Base-by-base conservation (phyloP, 2,888 invertebrate genomes). In the Meiosimyza platycephala region DNA sequence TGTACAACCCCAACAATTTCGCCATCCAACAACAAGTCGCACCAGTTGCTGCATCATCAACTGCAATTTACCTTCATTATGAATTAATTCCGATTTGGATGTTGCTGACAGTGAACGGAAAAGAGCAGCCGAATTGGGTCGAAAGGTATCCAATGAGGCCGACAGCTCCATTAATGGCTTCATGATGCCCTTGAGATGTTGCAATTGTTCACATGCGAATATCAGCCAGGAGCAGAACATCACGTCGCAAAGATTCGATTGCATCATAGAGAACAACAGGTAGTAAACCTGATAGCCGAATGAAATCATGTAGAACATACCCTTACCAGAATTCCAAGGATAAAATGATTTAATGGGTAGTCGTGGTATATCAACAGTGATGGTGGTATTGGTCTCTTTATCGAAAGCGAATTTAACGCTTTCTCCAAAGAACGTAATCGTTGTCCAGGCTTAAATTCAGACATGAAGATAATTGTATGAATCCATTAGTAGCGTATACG, bases 81-180 rank as follows among this genome's bases (percentile, higher is more conserved):
- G 79, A 52, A 87, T 86, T 6, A 88, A 79, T 76, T 87, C 88
- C 5, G 88, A 83, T 75, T 87, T 87, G 1, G 88, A 88, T 70
- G 82, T 88, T 80, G 81, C 90, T 85, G 86, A 90, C 81, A 77
- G 87, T 6, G 91, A 91, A 60, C 92, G 87, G 78, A 93, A 93
- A 28, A 93, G 84, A 28, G 93, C 93, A 13, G 92, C 92, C 72
- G 92, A 92, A 79, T 93, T 92, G 0, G 93, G 93, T 81, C 90
- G 77, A 79, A 93, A 94, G 0, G 94, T 94, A 80, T 95, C 95
- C 79, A 95, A 83, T 0, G 94, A 92, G 0, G 95, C 94, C 33
- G 95, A 95, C 4, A 95, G 89, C 82, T 95, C 95, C 94, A 95
- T 95, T 68, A 95, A 87, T 0, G 95, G 95, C 78, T 94, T 94